Evolutionary conservation across 2,888 invertebrate genomes (phyloP), one percentile per base, ranked within the genome.

Genomic region (Mimachlamys varia): DNA sequence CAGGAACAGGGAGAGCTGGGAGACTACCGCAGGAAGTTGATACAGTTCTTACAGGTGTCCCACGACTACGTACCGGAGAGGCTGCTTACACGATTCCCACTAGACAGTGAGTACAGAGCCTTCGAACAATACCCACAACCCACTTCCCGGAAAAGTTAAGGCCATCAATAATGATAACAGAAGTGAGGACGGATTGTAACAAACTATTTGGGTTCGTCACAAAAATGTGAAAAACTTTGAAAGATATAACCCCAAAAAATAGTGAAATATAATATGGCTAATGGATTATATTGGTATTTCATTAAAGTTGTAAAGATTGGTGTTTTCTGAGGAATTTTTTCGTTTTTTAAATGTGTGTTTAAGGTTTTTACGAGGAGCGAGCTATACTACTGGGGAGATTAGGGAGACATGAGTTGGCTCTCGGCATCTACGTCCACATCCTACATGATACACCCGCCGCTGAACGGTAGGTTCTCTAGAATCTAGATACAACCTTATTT

Each of bases 311-410:
- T 3, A 7, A 44, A 44, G 7, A 44, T 7, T 44, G 4, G 7
- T 44, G 44, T 44, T 3, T 44, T 44, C 7, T 7, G 7, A 44
- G 44, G 58, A 58, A 19, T 7, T 58, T 4, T 19, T 22, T 19
- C 3, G 58, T 58, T 58, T 19, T 55, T 0, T 58, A 19, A 62
- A 10, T 27, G 87, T 17, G n/a, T 89, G 89, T 93, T 95, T 38
- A 94, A 98, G 98, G 97, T 91, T 97, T 99, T 95, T 98, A 98
- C 95, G 99, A 99, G 96, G 99, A 99, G 96, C 97, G 99, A 92
- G 99, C 99, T 0, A 97, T 99, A n/a, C 98, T 99, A 92, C 97
- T 99, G 87, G 99, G 99, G 0, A 98, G 98, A 94, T 97, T 99
- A 44, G 98, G 98, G 0, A 97, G 98, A 92, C 99, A 99, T 96